Evolutionary conservation across 2,113 vertebrate species (phyloP).

Genomic region (Orthochromis indermauri): DNA sequence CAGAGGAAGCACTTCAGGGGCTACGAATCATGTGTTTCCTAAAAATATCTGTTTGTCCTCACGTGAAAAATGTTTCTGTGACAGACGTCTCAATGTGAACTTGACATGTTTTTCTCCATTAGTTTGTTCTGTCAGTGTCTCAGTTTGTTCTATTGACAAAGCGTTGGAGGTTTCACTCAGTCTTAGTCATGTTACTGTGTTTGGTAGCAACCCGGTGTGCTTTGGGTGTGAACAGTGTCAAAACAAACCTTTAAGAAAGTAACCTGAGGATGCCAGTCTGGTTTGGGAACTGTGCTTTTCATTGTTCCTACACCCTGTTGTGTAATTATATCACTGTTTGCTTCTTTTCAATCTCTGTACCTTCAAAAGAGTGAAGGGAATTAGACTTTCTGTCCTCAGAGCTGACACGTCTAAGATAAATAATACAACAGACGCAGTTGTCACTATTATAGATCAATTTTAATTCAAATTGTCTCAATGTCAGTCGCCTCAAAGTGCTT

Average conservation of each 20-base stretch:
- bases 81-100: background rate
- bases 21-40: background rate
- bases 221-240: constrained; percentile 16
- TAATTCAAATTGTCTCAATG: background rate
- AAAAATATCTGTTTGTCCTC: background rate
- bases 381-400: background rate
- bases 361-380: background rate
- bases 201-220: constrained; percentile 58
- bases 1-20: background rate
- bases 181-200: constrained; percentile 50
- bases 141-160: background rate
- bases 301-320: background rate
- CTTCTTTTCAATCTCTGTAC: background rate
- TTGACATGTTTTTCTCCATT: background rate
- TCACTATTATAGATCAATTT: background rate
- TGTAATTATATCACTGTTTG: constrained; percentile 3
- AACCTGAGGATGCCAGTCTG: background rate
- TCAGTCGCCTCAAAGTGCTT: background rate
- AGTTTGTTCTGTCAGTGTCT: background rate
- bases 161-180: background rate
- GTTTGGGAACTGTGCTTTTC: background rate
- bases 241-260: background rate
- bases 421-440: background rate
- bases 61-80: background rate
- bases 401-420: background rate